Evolutionary conservation across 2,888 invertebrate genomes (phyloP).

Genomic region (Drosophila colorata): DNA sequence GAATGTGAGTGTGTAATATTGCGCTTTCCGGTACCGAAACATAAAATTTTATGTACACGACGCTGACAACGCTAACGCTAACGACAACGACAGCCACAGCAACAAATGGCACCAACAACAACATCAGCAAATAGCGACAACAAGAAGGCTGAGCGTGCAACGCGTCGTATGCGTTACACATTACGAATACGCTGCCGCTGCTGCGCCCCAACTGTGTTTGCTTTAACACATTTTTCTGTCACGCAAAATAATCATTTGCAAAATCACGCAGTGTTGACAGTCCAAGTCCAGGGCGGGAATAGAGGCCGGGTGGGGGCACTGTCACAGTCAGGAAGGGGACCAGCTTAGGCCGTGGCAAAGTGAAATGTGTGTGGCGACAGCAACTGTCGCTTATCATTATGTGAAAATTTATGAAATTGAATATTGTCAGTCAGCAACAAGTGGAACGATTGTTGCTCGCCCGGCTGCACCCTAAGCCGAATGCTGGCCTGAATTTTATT

Average conservation of each 20-base stretch:
- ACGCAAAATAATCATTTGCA: slow-evolving; percentile 80
- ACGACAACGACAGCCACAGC: slow-evolving; percentile 34
- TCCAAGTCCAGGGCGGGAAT: slow-evolving; percentile 31
- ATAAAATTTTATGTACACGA: slow-evolving; percentile 77
- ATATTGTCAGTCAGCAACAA: slow-evolving; percentile 49
- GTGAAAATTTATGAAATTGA: slow-evolving; percentile 60
- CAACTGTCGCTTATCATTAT: slow-evolving; percentile 59
- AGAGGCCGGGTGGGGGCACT: neutral
- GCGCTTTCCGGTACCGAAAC: slow-evolving; percentile 78
- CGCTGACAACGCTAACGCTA: slow-evolving; percentile 64
- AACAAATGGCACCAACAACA: slow-evolving; percentile 28
- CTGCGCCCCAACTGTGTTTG: slow-evolving; percentile 44
- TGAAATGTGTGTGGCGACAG: slow-evolving; percentile 42
- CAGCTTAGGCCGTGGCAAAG: slow-evolving; percentile 15
- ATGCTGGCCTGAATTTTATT: slow-evolving; percentile 6
- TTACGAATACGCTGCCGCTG: slow-evolving; percentile 52
- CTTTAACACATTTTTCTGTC: slow-evolving; percentile 78
- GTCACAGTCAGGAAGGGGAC: slow-evolving; percentile 18
- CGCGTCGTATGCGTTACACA: slow-evolving; percentile 76
- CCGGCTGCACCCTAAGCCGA: neutral
- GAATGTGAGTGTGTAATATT: slow-evolving; percentile 56
- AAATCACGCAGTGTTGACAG: slow-evolving; percentile 72
- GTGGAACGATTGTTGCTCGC: slow-evolving; percentile 21
- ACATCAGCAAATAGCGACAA: slow-evolving; percentile 20
- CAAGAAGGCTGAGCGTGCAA: slow-evolving; percentile 64